Conservation (phyloP, 2,888 invertebrate species). For the Lepas anatifera region DNA sequence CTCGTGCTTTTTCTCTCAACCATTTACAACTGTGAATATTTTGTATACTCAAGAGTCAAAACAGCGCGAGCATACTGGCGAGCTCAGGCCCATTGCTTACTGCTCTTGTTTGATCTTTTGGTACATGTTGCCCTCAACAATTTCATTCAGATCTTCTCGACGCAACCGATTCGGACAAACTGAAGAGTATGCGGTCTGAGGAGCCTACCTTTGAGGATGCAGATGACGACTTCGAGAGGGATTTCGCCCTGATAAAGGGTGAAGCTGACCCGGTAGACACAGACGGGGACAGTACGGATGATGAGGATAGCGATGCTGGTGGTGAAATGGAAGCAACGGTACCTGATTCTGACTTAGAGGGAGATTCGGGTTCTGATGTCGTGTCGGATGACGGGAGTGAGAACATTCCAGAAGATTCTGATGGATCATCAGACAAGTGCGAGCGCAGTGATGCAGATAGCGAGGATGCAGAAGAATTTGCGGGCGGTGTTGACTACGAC, state of each 20-base stretch:
- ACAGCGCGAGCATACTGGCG: no score
- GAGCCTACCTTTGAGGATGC: constrained; percentile 23
- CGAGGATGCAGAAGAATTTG: not conserved
- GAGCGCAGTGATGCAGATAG: no score
- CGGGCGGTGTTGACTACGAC: not conserved
- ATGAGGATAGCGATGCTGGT: not conserved
- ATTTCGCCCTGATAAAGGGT: no score
- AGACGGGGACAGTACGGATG: not conserved
- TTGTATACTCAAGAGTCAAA: no score
- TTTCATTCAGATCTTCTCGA: not conserved
- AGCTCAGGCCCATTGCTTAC: no score
- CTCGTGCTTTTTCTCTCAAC: no score
- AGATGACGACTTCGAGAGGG: constrained; percentile 26
- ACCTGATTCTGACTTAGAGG: not conserved
- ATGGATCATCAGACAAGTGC: not conserved
- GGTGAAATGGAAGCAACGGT: not conserved
- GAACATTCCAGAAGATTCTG: not conserved
- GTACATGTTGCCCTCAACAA: not conserved
- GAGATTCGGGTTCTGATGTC: not conserved
- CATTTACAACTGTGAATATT: no score
- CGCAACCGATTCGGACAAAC: not conserved
- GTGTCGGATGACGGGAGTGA: no score
- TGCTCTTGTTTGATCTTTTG: no score
- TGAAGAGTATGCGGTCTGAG: not conserved
- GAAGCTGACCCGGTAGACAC: no score